A percentile compares a stretch with the other conserved stretches of the same genome.
Evolutionary conservation across 2,113 vertebrate genomes (phyloP).

Genomic region (Thinocorus orbignyianus): DNA sequence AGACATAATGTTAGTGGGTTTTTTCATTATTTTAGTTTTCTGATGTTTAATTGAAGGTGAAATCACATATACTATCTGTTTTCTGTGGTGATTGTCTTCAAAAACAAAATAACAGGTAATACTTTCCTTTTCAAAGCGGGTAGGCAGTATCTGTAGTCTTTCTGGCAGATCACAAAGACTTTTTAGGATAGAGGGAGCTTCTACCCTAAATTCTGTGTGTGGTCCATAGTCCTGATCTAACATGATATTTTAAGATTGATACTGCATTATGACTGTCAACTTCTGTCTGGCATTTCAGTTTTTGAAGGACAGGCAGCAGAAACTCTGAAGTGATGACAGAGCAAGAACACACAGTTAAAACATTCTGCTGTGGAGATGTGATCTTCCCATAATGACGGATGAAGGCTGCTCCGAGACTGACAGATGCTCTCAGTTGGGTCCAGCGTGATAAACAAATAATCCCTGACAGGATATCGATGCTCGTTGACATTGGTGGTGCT

Average conservation of each 20-base stretch:
- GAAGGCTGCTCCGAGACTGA: not conserved
- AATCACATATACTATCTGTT: not conserved
- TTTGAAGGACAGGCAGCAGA: not conserved
- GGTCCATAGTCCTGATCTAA: not conserved
- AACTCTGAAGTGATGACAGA: not conserved
- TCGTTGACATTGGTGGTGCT: not conserved
- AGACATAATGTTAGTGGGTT: not conserved
- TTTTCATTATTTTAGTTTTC: not conserved
- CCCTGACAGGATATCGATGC: not conserved
- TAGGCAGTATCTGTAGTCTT: not conserved
- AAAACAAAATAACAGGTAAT: not conserved
- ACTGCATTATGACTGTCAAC: not conserved
- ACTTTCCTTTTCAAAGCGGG: not conserved
- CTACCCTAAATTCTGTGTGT: not conserved
- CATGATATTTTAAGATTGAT: rapidly evolving
- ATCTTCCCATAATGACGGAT: not conserved
- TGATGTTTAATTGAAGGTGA: not conserved
- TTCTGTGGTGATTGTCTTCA: not conserved
- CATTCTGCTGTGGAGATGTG: not conserved
- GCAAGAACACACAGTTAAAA: not conserved
- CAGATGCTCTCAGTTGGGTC: not conserved
- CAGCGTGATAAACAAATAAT: not conserved
- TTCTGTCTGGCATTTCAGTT: not conserved
- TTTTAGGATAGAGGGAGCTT: not conserved
- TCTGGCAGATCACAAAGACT: not conserved